Percentiles rank a stretch among this genome's conserved stretches.
phyloP scores from a whole-genome alignment of 2,797 vertebrate species.

The Macropodus opercularis region DNA sequence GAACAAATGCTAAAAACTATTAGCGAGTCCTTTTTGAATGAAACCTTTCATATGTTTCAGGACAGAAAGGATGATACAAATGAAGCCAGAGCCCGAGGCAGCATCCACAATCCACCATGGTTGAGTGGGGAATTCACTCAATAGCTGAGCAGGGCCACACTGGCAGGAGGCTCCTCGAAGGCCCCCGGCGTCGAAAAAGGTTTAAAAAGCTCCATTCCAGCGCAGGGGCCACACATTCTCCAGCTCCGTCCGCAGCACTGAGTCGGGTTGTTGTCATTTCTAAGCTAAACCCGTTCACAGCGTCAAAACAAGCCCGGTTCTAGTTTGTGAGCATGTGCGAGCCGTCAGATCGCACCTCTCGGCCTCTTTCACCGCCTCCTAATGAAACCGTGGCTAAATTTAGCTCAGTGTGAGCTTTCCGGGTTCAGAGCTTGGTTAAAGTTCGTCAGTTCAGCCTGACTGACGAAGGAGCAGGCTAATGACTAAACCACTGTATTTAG shows the following conservation, averaged over 20 bases:
- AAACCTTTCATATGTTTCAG: slow-evolving; percentile 30
- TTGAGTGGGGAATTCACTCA: slow-evolving; percentile 39
- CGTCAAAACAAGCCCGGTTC: neutral
- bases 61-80: slow-evolving; percentile 23
- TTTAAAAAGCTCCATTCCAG: neutral
- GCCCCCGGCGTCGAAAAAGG: slow-evolving; percentile 18
- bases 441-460: slow-evolving; percentile 10
- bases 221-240: neutral
- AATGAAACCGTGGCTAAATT: neutral
- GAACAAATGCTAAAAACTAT: slow-evolving; percentile 7
- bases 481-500: slow-evolving; percentile 17
- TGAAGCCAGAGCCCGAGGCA: slow-evolving; percentile 57
- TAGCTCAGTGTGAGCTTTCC: too few species aligned
- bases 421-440: slow-evolving; percentile 12
- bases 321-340: neutral
- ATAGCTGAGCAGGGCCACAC: slow-evolving; percentile 40
- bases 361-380: neutral
- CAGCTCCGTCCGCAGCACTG: neutral
- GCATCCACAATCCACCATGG: slow-evolving; percentile 37
- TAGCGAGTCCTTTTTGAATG: slow-evolving; percentile 1
- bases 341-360: neutral
- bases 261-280: neutral
- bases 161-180: slow-evolving; percentile 42
- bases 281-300: neutral
- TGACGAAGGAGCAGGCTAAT: too few species aligned